Base-by-base conservation (phyloP, 2,113 vertebrate species). In the Limnothrissa miodon region DNA sequence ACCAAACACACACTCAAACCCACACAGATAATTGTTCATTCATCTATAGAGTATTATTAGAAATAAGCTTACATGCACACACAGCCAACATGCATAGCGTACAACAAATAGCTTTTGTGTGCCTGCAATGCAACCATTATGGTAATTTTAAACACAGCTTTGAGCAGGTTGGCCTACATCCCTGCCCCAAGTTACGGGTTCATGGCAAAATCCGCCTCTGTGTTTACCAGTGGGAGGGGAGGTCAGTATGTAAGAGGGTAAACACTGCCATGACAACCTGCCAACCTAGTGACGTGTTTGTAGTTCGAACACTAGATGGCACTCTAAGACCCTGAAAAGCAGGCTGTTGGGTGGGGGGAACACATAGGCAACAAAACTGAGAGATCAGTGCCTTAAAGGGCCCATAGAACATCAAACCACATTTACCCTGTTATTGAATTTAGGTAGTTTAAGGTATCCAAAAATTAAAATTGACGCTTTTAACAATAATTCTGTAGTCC, bases 221-320 rank as follows among this genome's bases (percentile, higher is more conserved):
- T 83, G 82, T 85, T 85, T 25, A 59, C 56, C 80, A 83, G 23
- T 81, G 86, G 79, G 80, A 78, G 85, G 82, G 80, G 80, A 80
- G 42, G 80, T 83, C 80, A 81, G 59, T 81, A 42, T 42, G 42
- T 42, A 42, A 42, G 42, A 42, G 45, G 80, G 62, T 25, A 82
- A 80, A 82, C 84, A 33, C 13, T 85, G 9, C 80, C 36, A 13
- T 53, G n/a, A 81, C 46, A 13, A 9, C 33, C 11, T 45, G 80
- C 78, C 25, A 78, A 56, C 45, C 2, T 6, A 42, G 42, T 42
- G 42, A 42, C 42, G 42, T 25, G 85, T 36, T n/a, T n/a, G 45
- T 21, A 70, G 0, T 82, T 23, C 79, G 44, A 62, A 84, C 87
- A 90, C 87, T 59, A 83, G 56, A 80, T 87, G 85, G 89, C 86